Percentiles rank a stretch among this genome's conserved stretches.
These are phyloP conservation scores for Dendroctonus ponderosae DNA, from an alignment of 1,140 invertebrate species.

Conservation along the genomic window DNA sequence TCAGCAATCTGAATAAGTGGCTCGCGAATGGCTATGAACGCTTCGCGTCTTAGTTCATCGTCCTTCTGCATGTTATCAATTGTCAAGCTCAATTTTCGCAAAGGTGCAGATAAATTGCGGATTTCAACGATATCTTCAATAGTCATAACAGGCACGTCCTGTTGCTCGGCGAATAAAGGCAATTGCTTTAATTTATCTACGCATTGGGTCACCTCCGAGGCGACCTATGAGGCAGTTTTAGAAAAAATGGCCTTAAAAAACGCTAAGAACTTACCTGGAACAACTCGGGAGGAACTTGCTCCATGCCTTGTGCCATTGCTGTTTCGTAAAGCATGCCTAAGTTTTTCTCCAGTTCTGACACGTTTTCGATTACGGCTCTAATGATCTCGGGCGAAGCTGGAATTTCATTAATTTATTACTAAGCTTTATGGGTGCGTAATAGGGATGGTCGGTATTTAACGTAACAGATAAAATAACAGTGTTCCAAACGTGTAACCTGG, in stretches of 20 bases:
- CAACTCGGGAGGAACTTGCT: slow-evolving; percentile 38
- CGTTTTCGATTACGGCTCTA: slow-evolving; percentile 35
- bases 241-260: neutral
- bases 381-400: slow-evolving; percentile 23
- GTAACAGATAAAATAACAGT: too few relatives aligned
- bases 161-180: slow-evolving; percentile 31
- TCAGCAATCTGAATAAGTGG: slow-evolving; percentile 38
- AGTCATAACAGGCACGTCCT: slow-evolving; percentile 34
- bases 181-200: slow-evolving; percentile 42
- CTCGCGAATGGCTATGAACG: slow-evolving; percentile 36
- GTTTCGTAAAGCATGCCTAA: slow-evolving; percentile 41
- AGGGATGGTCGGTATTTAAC: too few relatives aligned
- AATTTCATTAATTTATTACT: neutral
- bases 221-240: slow-evolving; percentile 15
- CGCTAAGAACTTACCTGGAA: slow-evolving; percentile 25
- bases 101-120: slow-evolving; percentile 37
- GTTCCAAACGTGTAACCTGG: too few relatives aligned
- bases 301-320: slow-evolving; percentile 39
- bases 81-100: slow-evolving; percentile 36
- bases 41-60: slow-evolving; percentile 35
- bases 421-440: neutral
- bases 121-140: slow-evolving; percentile 38
- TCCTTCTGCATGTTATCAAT: slow-evolving; percentile 37
- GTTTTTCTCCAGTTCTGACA: slow-evolving; percentile 42
- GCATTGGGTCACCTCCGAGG: slow-evolving; percentile 42